Conservation (phyloP, 1,140 invertebrate genomes). For the Sitodiplosis mosellana region DNA sequence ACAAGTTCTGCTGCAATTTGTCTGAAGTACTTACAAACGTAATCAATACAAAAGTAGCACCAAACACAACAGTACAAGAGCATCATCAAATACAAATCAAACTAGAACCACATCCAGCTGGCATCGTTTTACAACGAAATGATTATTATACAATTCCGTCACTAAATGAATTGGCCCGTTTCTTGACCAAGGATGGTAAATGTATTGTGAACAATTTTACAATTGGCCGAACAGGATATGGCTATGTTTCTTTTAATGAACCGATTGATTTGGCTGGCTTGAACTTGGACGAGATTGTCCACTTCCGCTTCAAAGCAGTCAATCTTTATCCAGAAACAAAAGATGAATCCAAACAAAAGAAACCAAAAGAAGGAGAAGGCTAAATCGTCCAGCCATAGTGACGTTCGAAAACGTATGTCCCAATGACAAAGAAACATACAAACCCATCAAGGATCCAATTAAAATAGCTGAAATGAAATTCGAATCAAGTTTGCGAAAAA, state of each 20-base stretch:
- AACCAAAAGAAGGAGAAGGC: conserved; percentile 67
- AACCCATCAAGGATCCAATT: conserved; percentile 63
- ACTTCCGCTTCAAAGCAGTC: conserved; percentile 61
- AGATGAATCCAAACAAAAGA: conserved; percentile 46
- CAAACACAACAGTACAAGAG: no score
- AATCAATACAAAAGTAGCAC: no score
- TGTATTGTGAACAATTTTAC: conserved; percentile 83
- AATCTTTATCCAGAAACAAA: conserved; percentile 55
- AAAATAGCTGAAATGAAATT: conserved; percentile 69
- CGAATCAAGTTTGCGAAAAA: conserved; percentile 63
- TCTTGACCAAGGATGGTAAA: conserved; percentile 46
- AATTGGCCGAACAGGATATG: conserved; percentile 76
- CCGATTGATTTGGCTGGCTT: conserved; percentile 70
- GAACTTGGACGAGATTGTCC: conserved; percentile 68
- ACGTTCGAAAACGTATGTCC: conserved; percentile 93
- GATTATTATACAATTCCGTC: conserved; percentile 78
- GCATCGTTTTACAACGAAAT: conserved; percentile 40
- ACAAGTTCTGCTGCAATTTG: no score
- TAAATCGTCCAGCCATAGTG: conserved; percentile 83
- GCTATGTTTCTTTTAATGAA: conserved; percentile 78
- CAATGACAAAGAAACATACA: conserved; percentile 60
- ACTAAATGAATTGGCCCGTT: conserved; percentile 49
- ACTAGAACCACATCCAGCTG: conserved; percentile 33
- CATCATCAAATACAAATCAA: no score
- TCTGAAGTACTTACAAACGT: no score